phyloP scores from a whole-genome alignment of 2,797 vertebrate genomes.

The Sebastes jordani region DNA sequence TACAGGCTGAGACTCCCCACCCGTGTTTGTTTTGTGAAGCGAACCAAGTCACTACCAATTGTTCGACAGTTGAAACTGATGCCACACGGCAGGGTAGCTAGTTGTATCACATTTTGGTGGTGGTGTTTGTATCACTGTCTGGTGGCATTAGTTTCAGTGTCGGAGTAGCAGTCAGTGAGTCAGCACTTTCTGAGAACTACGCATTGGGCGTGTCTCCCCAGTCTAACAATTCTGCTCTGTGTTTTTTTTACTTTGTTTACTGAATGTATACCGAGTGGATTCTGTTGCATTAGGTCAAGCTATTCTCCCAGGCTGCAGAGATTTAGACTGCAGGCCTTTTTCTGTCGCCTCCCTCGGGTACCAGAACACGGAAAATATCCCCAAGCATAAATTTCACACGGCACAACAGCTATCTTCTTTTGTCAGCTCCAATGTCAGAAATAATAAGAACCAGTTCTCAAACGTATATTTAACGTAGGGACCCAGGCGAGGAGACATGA shows the following conservation, averaged over 20 bases:
- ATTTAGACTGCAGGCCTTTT: constrained; percentile 30
- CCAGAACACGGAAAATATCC: constrained; percentile 40
- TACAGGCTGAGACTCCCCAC: neutral
- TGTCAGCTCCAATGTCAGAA: constrained; percentile 46
- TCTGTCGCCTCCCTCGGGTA: constrained; percentile 13
- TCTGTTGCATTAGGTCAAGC: constrained; percentile 29
- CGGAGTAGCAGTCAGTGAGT: constrained; percentile 22
- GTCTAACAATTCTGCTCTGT: neutral
- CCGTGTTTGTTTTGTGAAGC: constrained; percentile 19
- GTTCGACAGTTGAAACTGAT: constrained; percentile 41
- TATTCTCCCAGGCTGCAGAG: constrained; percentile 15
- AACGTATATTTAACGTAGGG: constrained; percentile 36
- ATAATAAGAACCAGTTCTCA: constrained; percentile 43
- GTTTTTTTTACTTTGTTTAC: constrained; percentile 10
- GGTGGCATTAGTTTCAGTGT: constrained; percentile 24
- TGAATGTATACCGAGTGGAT: neutral
- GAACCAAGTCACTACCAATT: constrained; percentile 38
- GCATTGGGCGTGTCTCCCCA: neutral
- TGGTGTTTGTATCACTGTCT: constrained; percentile 41
- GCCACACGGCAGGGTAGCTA: constrained; percentile 29
- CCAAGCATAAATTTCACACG: constrained; percentile 40
- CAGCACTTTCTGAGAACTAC: neutral
- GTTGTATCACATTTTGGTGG: constrained; percentile 37
- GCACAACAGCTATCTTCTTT: constrained; percentile 33
- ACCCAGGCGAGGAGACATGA: constrained; percentile 18